Conservation (phyloP, 2,888 invertebrate genomes). For the Cephus sareptanus region DNA sequence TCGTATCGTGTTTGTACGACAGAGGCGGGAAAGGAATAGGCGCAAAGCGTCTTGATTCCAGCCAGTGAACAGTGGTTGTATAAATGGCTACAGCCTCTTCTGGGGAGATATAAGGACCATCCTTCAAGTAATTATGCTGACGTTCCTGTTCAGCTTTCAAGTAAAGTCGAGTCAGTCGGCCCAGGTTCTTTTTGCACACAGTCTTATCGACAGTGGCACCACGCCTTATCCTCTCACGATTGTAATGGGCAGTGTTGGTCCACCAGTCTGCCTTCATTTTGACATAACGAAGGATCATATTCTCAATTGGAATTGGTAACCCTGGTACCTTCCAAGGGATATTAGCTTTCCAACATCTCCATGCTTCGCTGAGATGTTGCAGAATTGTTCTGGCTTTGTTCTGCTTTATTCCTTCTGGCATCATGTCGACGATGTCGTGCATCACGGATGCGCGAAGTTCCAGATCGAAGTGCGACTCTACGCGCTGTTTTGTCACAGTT, state of each 20-base stretch:
- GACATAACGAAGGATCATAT: conserved; percentile 99
- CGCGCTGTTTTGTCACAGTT: conserved; percentile 99
- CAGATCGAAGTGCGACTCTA: conserved; percentile 99
- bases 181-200: conserved; percentile 99
- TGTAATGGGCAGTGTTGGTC: conserved; percentile 99
- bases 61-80: conserved; percentile 99
- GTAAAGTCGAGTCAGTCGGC: conserved; percentile 95
- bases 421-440: conserved; percentile 99
- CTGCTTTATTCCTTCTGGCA: conserved; percentile 99
- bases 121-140: conserved; percentile 99
- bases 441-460: conserved; percentile 96
- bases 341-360: conserved; percentile 99
- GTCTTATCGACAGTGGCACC: conserved; percentile 99
- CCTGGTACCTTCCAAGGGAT: conserved; percentile 99
- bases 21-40: conserved; percentile 99
- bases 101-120: conserved; percentile 99
- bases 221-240: conserved; percentile 96
- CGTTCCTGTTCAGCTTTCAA: conserved; percentile 98
- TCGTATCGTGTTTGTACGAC: conserved; percentile 99
- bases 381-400: conserved; percentile 99
- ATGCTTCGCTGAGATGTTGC: conserved; percentile 98
- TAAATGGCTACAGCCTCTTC: conserved; percentile 99
- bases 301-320: conserved; percentile 98
- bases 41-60: conserved; percentile 97
- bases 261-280: conserved; percentile 99